Conservation (phyloP, 2,888 invertebrate genomes). For the Drosophila mulleri region DNA sequence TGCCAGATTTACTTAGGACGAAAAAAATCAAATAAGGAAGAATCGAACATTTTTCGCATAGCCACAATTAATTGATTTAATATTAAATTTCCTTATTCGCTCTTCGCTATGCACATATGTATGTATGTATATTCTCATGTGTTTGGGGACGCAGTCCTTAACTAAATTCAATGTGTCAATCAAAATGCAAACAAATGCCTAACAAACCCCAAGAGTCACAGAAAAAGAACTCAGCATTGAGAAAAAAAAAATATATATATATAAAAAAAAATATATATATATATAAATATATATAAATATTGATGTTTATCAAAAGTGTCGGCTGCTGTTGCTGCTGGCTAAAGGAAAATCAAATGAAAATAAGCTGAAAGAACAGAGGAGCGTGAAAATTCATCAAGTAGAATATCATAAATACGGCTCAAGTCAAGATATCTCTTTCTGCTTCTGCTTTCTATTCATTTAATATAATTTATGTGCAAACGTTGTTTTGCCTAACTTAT, state of each 20-base stretch:
- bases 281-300: constrained; percentile 36
- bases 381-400: constrained; percentile 47
- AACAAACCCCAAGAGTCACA: constrained; percentile 39
- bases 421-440: constrained; percentile 49
- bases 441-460: background rate
- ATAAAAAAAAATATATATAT: constrained; percentile 16
- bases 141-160: background rate
- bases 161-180: constrained; percentile 65
- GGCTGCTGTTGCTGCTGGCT: constrained; percentile 3
- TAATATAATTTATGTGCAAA: constrained; percentile 63
- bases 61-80: constrained; percentile 55
- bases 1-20: constrained; percentile 24
- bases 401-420: constrained; percentile 52
- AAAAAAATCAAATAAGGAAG: constrained; percentile 6
- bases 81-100: constrained; percentile 24
- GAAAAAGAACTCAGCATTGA: background rate
- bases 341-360: background rate
- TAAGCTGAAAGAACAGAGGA: background rate
- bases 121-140: constrained; percentile 1
- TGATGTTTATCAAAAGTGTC: constrained; percentile 54
- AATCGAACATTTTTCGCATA: constrained; percentile 1
- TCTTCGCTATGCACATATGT: background rate
- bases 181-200: constrained; percentile 50
- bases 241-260: background rate
- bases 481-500: constrained; percentile 37